These are phyloP conservation scores for Erebia palarica DNA, from an alignment of 2,888 invertebrate genomes.

Conservation along the genomic window DNA sequence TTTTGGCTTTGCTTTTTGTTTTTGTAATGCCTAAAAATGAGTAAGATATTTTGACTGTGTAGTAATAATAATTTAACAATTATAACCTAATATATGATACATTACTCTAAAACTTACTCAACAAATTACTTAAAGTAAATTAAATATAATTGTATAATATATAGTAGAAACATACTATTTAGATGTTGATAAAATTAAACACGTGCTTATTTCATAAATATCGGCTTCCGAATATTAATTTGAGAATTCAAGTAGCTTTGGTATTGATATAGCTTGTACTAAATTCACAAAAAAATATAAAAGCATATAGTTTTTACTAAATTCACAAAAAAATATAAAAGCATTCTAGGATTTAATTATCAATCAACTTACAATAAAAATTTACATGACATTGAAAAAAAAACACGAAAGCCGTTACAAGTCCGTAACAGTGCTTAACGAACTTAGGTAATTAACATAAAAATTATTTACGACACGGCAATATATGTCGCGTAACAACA, in stretches of 20 bases:
- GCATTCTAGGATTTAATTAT: neutral
- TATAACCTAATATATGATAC: too few relatives aligned
- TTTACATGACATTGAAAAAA: constrained; percentile 7
- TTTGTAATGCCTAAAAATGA: too few relatives aligned
- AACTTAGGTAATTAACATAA: constrained; percentile 69
- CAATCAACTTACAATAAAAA: neutral
- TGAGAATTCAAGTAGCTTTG: neutral
- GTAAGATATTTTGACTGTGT: too few relatives aligned
- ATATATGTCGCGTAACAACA: constrained; percentile 71
- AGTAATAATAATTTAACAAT: too few relatives aligned
- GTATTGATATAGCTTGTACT: neutral
- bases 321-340: neutral
- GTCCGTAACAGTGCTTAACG: constrained; percentile 51
- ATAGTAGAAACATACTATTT: too few relatives aligned
- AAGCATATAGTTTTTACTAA: neutral
- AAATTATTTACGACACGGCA: constrained; percentile 77
- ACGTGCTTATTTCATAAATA: too few relatives aligned
- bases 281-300: neutral
- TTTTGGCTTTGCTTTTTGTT: too few relatives aligned
- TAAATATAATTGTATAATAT: too few relatives aligned
- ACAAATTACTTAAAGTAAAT: too few relatives aligned
- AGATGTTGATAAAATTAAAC: too few relatives aligned
- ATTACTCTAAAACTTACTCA: too few relatives aligned
- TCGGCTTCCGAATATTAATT: neutral
- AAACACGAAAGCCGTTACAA: constrained; percentile 50